A percentile compares a stretch with the other conserved stretches of the same genome.
Conservation (phyloP, 1,140 invertebrate species). For the Ceratitis capitata region DNA sequence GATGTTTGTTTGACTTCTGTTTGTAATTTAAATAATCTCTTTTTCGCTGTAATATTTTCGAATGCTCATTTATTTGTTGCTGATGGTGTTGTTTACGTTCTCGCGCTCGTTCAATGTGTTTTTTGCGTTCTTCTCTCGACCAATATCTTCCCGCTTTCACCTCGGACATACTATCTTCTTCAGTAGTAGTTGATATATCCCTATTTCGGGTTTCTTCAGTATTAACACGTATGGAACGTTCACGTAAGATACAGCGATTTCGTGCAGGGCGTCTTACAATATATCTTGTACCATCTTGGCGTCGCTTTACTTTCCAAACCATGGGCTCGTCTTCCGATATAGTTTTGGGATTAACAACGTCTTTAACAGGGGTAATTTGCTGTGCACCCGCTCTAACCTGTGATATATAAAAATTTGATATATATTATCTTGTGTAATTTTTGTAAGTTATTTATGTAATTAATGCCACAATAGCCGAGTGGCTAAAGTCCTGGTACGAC, state of each 20-base stretch:
- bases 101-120: slow-evolving; percentile 76
- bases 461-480: too few relatives aligned
- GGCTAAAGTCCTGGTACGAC: too few relatives aligned
- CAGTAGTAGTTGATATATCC: slow-evolving; percentile 77
- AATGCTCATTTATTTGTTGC: slow-evolving; percentile 35
- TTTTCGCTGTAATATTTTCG: not conserved
- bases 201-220: slow-evolving; percentile 74
- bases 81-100: slow-evolving; percentile 73
- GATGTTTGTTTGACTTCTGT: not conserved
- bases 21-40: not conserved
- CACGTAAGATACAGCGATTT: slow-evolving; percentile 67
- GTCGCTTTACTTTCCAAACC: slow-evolving; percentile 84
- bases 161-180: slow-evolving; percentile 84
- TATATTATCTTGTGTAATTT: not conserved
- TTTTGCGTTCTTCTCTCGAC: slow-evolving; percentile 82
- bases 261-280: slow-evolving; percentile 77
- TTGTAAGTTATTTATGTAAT: too few relatives aligned
- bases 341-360: slow-evolving; percentile 42
- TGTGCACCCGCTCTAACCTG: not conserved
- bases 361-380: not conserved
- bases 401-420: not conserved
- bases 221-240: slow-evolving; percentile 63
- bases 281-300: slow-evolving; percentile 82
- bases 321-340: slow-evolving; percentile 66
- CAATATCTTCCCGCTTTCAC: slow-evolving; percentile 84